Base-by-base conservation (phyloP, 2,113 vertebrate species). In the Engystomops pustulosus region DNA sequence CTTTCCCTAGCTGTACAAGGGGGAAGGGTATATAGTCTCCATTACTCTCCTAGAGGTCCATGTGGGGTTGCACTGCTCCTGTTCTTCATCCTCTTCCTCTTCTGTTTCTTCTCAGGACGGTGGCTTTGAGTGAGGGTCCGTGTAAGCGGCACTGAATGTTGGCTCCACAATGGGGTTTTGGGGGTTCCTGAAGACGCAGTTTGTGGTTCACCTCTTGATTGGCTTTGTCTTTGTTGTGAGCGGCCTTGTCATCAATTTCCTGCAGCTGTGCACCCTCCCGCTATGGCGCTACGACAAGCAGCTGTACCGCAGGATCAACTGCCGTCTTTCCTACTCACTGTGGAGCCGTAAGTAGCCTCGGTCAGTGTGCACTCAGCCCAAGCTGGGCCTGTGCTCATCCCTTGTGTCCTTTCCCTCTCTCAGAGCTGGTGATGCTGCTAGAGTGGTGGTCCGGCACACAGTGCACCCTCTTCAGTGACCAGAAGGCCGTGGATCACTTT, bases 401-500 rank as follows among this genome's bases (percentile, higher is more conserved):
- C 10, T 6, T 49, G 6, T 10, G 6, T 30, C 3, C 18, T 1
- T 1, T 23, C 77, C 36, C 79, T 9, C 0, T 87, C 87, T 14
- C 68, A 98, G 98, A 99, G 92, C 90, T 99, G 92, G 98, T 99
- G 84, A 97, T 99, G 97, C 91, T 99, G 86, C 92, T 99, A 90
- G 98, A 99, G 89, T 99, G 97, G 97, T 99, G 98, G 98, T 99
- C 98, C 0, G 94, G 95, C 88, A 99, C 98, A 8, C 96, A 97
- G 5, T 99, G 98, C 89, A 98, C 95, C 0, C 92, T 99, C 25
- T 99, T 98, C 93, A 94, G 94, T 0, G 96, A 99, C 80, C 94
- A 95, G 89, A 94, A 94, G 87, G 97, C 96, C 0, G 88, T 97
- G 89, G 92, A 94, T 70, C 93, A 86, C 81, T 95, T 99, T 11